Conservation (phyloP, 2,797 vertebrate genomes). For the Salmo trutta region DNA sequence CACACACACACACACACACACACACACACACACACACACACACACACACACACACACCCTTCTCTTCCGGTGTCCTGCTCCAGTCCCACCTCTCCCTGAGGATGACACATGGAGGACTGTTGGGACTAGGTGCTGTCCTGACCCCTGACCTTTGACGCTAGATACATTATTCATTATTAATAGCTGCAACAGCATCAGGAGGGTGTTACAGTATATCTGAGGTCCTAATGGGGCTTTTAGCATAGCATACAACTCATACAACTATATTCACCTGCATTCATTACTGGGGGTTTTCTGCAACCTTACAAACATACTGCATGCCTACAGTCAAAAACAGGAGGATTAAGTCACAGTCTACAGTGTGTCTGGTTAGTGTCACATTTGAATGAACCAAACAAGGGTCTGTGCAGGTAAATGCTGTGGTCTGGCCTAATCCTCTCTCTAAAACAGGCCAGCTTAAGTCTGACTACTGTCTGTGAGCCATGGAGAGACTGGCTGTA, state of each 20-base stretch:
- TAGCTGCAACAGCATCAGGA: neutral
- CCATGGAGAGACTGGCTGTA: constrained; percentile 53
- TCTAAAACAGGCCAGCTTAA: constrained; percentile 59
- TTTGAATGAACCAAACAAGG: constrained; percentile 75
- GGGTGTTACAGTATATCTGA: constrained; percentile 2
- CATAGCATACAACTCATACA: no score
- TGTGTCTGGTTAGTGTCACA: constrained; percentile 58
- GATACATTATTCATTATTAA: neutral
- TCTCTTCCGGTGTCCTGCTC: constrained; percentile 36
- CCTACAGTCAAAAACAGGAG: constrained; percentile 59
- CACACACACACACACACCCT: constrained; percentile 8
- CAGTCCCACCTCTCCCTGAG: constrained; percentile 24
- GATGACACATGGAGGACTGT: constrained; percentile 27
- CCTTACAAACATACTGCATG: neutral
- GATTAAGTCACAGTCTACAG: constrained; percentile 54
- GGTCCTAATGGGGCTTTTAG: no score
- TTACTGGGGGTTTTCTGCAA: constrained; percentile 40
- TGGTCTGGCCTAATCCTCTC: constrained; percentile 71
- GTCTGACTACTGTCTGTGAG: constrained; percentile 61
- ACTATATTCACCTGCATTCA: no score
- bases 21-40: constrained; percentile 3
- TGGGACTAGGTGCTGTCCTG: constrained; percentile 16
- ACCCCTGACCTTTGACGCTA: constrained; percentile 13
- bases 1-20: constrained; percentile 31
- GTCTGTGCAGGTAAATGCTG: constrained; percentile 66